Evolutionary conservation across 1,140 invertebrate genomes (phyloP), one percentile per base, ranked within the genome.

Genomic region (Trypoxylus dichotomus): DNA sequence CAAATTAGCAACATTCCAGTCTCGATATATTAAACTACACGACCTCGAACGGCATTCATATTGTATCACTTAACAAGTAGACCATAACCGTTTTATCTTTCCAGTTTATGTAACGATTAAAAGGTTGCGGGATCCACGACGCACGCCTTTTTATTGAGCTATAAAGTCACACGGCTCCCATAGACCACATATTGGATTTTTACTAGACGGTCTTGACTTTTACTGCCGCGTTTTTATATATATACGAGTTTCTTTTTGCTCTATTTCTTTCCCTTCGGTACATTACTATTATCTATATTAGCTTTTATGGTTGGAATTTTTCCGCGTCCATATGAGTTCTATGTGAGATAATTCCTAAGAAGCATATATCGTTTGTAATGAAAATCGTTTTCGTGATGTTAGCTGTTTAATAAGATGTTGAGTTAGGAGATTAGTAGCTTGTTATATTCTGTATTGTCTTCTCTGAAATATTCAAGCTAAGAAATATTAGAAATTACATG

Each of bases 161-260:
- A 68, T 68, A 68, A 68, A 68, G 21, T 68, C 60, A 68, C 60
- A 68, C 60, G 24, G 24, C 24, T 68, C 24, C 60, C 27, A 68
- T 68, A 68, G 60, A 68, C 60, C 60, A 29, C 60, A 68, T 68
- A 68, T 68, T 68, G 60, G 60, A 68, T 68, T 68, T 68, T 68
- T 68, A 68, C 60, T 68, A 68, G 21, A 25, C 60, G 60, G 60
- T 68, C 60, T 68, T 29, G 60, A 68, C 60, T 68, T 68, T 68
- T 68, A 68, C 60, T 68, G 21, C 60, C 60, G 60, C 60, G 27
- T 68, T 68, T 68, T 68, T 68, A 68, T 68, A 68, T 37, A 37
- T 68, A 68, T 68, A 68, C 27, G 60, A 68, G 21, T 25, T 68
- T n/a, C n/a, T n/a, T 68, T 68, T 68, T 68, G 27, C 60, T 68